Evolutionary conservation across 2,113 vertebrate genomes (phyloP).

Genomic region (Pyxicephalus adspersus): DNA sequence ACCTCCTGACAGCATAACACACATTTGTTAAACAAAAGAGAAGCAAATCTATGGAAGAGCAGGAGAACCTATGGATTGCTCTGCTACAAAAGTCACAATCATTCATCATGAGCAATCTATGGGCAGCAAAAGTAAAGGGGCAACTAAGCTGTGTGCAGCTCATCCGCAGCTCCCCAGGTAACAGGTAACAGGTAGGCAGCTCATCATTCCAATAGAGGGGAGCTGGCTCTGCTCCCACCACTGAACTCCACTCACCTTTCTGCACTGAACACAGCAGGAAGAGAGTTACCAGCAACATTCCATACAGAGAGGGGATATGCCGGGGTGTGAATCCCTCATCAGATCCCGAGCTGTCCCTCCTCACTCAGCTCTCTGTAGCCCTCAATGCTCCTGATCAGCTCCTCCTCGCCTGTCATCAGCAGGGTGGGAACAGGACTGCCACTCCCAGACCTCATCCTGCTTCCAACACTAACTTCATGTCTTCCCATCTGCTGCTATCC

Average conservation of each 20-base stretch:
- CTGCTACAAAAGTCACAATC: neutral
- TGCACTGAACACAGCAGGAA: constrained; percentile 97
- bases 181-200: neutral
- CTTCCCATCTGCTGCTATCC: no score
- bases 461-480: no score
- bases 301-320: constrained; percentile 92
- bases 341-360: constrained; percentile 69
- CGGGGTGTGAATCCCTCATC: constrained; percentile 81
- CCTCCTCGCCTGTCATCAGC: constrained; percentile 67
- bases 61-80: neutral
- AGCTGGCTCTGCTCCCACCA: neutral
- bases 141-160: neutral
- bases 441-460: constrained; percentile 59
- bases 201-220: no score
- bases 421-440: constrained; percentile 67
- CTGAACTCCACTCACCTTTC: constrained; percentile 78
- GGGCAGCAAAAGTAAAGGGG: neutral
- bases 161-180: neutral
- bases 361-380: constrained; percentile 71
- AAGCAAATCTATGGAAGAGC: neutral
- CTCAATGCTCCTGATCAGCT: constrained; percentile 68
- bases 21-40: constrained; percentile 5
- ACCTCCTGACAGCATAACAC: neutral
- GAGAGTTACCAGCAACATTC: constrained; percentile 99
- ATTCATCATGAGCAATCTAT: neutral